Evolutionary conservation across 2,113 vertebrate species (phyloP), one percentile per base, ranked within the genome.

Genomic region (Chaetorhynchus papuensis): DNA sequence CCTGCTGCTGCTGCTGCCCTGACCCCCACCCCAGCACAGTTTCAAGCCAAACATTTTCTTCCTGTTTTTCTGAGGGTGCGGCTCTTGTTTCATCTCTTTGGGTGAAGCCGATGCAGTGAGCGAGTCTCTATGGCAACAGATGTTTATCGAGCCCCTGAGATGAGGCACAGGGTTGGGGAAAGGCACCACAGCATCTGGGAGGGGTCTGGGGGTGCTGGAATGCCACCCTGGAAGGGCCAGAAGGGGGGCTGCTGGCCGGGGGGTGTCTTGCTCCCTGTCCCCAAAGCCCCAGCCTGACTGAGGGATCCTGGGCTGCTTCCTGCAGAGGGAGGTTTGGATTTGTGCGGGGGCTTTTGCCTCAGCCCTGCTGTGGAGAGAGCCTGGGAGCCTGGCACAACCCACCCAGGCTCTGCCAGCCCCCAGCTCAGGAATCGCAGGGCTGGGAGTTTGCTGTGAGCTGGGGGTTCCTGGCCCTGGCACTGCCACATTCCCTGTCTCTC

Each of bases 121-220:
- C 49, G 26, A 88, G 94, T 98, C 96, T 93, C 98, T 97, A 98
- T 98, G 97, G 98, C 95, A 97, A 98, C 97, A 83, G 96, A 94
- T 95, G 96, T 97, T 97, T 96, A 94, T 80, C 95, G 93, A 88
- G 89, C 91, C 93, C 92, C 50, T 52, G 93, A 96, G 93, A 87
- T 66, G 96, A 96, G 96, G 97, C 59, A 75, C 78, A 61, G 92
- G 61, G 63, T 0, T 87, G 83, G 81, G 87, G 70, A 95, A 94
- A 93, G 64, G 94, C 66, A 57, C 59, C 64, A 10, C 44, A 28
- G 76, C 92, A 52, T 83, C 90, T 64, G 87, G 81, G 61, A 59
- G 26, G 88, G 80, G 33, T 53, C 53, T 6, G 42, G 60, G 74
- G 74, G 35, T 37, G 65, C 60, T 19, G 79, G 63, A 37, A 14